Percentiles rank a stretch among this genome's conserved stretches.
Conservation (phyloP, 1,140 invertebrate species). For the Caenorhabditis latens region DNA sequence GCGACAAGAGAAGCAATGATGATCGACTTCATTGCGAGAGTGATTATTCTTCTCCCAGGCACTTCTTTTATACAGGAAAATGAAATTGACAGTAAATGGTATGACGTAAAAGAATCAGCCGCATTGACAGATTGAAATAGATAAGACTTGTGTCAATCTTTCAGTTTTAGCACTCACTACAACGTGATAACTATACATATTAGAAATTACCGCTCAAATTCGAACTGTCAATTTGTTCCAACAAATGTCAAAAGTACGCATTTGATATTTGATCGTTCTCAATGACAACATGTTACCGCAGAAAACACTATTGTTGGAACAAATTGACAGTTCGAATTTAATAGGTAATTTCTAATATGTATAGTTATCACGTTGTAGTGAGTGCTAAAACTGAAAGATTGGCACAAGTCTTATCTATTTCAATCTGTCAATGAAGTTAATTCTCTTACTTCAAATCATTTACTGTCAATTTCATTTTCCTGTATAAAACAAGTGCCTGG, state of each 20-base stretch:
- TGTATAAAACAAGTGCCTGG: neutral
- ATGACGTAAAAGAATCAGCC: neutral
- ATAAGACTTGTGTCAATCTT: neutral
- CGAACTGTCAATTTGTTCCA: neutral
- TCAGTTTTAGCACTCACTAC: neutral
- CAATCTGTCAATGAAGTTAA: neutral
- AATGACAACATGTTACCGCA: too few species aligned
- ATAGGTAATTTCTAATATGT: neutral
- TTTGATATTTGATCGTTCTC: too few species aligned
- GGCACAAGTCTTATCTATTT: neutral
- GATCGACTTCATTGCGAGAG: conserved; percentile 45
- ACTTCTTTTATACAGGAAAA: neutral
- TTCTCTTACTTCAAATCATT: neutral
- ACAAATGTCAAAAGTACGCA: too few species aligned
- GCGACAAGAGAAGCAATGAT: conserved; percentile 46
- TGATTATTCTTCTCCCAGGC: neutral
- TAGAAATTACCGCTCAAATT: neutral
- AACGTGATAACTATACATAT: neutral
- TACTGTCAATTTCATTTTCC: neutral
- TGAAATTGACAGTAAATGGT: neutral
- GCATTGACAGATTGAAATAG: neutral
- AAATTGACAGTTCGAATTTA: neutral
- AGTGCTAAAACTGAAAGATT: neutral
- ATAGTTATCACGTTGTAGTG: neutral
- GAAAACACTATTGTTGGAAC: too few species aligned